Evolutionary conservation across 2,113 vertebrate genomes (phyloP), one percentile per base, ranked within the genome.

Genomic region (Peromyscus polionotus): DNA sequence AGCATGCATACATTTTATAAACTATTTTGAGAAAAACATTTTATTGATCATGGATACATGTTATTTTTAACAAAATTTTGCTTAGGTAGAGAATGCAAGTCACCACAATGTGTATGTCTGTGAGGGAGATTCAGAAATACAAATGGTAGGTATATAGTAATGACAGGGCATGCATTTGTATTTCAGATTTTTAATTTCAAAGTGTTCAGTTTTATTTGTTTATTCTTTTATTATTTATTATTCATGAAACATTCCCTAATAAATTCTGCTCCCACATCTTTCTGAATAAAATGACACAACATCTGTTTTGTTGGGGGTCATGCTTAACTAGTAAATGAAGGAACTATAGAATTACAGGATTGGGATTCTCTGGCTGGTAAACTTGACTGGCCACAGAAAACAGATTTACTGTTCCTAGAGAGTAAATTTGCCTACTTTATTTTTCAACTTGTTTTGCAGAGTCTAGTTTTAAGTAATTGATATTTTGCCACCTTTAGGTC

Each of bases 101-200:
- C 16, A 59, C 2, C 2, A 5, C 13, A 11, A 4, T 14, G 8
- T 59, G 45, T 84, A 36, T 9, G 4, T 3, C 42, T 31, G 2
- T 77, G 9, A 80, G 36, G 13, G 11, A 72, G 1, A 24, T 4
- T 42, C 51, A 51, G 17, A 36, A 9, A 1, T 10, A 24, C 57
- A 33, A 59, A 36, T 0, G 28, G 42, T 22, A 2, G 1, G n/a
- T 76, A 42, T 8, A 3, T 0, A n/a, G 16, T 17, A 51, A 48
- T 54, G 13, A 45, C 7, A 1, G 51, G 12, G 33, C 31, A 1
- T 36, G 17, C 31, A 81, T 5, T n/a, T 61, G 76, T 51, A 45
- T 0, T 3, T 79, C 33, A 81, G 31, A 1, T 96, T 65, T 88
- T n/a, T 39, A 45, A 68, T 22, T 7, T 67, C 61, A 54, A 75